phyloP scores from a whole-genome alignment of 2,888 invertebrate species.

The Rhogogaster chlorosoma region DNA sequence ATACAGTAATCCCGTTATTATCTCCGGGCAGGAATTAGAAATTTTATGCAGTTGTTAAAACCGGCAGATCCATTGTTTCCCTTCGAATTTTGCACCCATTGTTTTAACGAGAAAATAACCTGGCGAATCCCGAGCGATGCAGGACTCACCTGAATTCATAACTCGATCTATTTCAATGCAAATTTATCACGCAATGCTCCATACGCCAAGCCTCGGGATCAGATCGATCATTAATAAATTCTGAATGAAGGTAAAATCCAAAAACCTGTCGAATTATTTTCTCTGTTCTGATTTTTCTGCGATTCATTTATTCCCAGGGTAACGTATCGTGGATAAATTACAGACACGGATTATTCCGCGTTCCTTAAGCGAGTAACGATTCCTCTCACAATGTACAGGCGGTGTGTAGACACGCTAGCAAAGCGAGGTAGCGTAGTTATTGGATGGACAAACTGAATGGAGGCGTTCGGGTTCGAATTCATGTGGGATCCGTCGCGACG shows the following conservation, averaged over 20 bases:
- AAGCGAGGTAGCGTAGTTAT: slow-evolving; percentile 47
- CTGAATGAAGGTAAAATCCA: background rate
- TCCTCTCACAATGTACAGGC: background rate
- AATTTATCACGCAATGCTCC: slow-evolving; percentile 4
- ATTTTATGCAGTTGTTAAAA: slow-evolving; percentile 27
- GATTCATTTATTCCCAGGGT: background rate
- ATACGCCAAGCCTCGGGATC: background rate
- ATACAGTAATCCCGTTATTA: background rate
- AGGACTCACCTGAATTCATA: slow-evolving; percentile 10
- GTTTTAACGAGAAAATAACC: slow-evolving; percentile 23
- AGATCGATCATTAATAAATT: background rate
- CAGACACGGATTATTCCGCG: background rate
- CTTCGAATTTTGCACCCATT: slow-evolving; percentile 1
- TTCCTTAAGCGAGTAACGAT: slow-evolving; percentile 19
- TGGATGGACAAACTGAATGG: slow-evolving; percentile 52
- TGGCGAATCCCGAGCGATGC: background rate
- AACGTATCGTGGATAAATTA: background rate
- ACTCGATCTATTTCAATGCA: slow-evolving; percentile 23
- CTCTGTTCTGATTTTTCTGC: background rate
- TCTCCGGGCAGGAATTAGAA: background rate
- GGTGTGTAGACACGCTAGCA: background rate
- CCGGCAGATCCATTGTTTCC: slow-evolving; percentile 4
- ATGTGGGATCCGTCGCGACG: slow-evolving; percentile 36
- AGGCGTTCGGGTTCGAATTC: slow-evolving; percentile 43
- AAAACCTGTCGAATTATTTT: background rate